A percentile compares a stretch with the other conserved stretches of the same genome.
Evolutionary conservation across 2,888 invertebrate species (phyloP).

Genomic region (Ellobium chinense): DNA sequence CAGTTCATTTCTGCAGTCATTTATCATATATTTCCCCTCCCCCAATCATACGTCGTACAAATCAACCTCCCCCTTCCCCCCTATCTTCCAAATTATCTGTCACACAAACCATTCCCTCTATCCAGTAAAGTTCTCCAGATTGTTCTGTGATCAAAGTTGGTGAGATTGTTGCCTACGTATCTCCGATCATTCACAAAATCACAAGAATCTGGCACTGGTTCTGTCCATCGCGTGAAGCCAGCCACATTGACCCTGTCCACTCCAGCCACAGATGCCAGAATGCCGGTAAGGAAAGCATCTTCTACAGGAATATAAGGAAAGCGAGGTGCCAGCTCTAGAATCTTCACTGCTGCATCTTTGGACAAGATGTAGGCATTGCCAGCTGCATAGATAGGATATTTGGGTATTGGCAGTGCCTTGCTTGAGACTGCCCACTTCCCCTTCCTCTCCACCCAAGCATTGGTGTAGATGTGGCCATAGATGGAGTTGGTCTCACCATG

Average conservation of each 20-base stretch:
- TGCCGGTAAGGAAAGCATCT: conserved; percentile 43
- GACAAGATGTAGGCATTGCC: conserved; percentile 36
- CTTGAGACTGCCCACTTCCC: conserved; percentile 38
- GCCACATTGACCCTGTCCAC: conserved; percentile 21
- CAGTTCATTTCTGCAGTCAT: too few species aligned
- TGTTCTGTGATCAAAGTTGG: conserved; percentile 1
- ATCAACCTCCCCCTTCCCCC: background rate
- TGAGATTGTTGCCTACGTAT: conserved; percentile 28
- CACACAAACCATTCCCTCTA: background rate
- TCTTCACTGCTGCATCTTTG: conserved; percentile 8
- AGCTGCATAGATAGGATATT: conserved; percentile 38
- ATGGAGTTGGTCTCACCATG: conserved; percentile 35
- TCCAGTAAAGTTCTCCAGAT: conserved; percentile 29
- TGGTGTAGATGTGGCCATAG: conserved; percentile 32
- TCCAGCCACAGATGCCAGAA: conserved; percentile 29
- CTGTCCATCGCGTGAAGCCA: conserved; percentile 35
- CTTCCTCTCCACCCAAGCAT: conserved; percentile 5
- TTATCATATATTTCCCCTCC: too few species aligned
- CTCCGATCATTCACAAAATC: conserved; percentile 15
- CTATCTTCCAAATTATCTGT: background rate
- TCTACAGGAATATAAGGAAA: conserved; percentile 40
- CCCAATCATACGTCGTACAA: too few species aligned
- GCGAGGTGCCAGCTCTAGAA: conserved; percentile 7
- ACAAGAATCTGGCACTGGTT: conserved; percentile 18
- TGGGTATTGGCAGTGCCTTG: conserved; percentile 5